Percentiles rank a stretch among this genome's conserved stretches.
phyloP scores from a whole-genome alignment of 2,888 invertebrate species.

The Ptilodon capucinus region DNA sequence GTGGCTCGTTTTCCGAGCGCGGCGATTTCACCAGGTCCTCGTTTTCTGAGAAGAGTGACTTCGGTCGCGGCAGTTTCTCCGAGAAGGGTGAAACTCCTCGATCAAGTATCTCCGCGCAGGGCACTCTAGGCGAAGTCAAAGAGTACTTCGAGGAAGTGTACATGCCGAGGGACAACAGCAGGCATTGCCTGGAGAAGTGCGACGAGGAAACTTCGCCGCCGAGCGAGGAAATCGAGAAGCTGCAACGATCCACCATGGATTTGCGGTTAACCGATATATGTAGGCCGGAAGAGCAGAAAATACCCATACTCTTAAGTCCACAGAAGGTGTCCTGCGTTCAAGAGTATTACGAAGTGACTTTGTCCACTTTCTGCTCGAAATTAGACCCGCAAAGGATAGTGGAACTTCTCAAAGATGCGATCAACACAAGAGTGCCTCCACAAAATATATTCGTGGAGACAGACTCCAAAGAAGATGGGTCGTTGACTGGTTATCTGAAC shows the following conservation, averaged over 20 bases:
- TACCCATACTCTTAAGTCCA: conserved; percentile 68
- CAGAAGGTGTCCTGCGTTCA: conserved; percentile 68
- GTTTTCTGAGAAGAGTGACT: conserved; percentile 82
- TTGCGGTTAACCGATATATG: conserved; percentile 67
- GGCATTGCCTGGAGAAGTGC: conserved; percentile 57
- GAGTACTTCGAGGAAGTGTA: conserved; percentile 70
- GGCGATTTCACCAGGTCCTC: conserved; percentile 72
- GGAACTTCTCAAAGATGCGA: conserved; percentile 89
- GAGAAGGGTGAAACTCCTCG: conserved; percentile 75
- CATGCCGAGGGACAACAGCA: conserved; percentile 62
- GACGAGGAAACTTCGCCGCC: conserved; percentile 53
- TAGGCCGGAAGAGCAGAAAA: conserved; percentile 55
- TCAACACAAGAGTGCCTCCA: conserved; percentile 90
- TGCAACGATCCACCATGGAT: conserved; percentile 74
- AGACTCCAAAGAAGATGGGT: conserved; percentile 56
- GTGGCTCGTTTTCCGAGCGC: conserved; percentile 74
- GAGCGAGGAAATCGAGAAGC: conserved; percentile 62
- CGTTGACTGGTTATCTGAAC: conserved; percentile 82
- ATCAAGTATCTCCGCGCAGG: conserved; percentile 74
- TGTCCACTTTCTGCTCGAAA: conserved; percentile 91
- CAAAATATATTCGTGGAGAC: conserved; percentile 77
- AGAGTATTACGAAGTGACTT: conserved; percentile 86
- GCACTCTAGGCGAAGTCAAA: conserved; percentile 67
- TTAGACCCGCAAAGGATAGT: conserved; percentile 91
- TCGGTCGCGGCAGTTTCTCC: conserved; percentile 70